These are phyloP conservation scores for Zonitis immaculata DNA, from an alignment of 2,888 invertebrate genomes.

Conservation along the genomic window DNA sequence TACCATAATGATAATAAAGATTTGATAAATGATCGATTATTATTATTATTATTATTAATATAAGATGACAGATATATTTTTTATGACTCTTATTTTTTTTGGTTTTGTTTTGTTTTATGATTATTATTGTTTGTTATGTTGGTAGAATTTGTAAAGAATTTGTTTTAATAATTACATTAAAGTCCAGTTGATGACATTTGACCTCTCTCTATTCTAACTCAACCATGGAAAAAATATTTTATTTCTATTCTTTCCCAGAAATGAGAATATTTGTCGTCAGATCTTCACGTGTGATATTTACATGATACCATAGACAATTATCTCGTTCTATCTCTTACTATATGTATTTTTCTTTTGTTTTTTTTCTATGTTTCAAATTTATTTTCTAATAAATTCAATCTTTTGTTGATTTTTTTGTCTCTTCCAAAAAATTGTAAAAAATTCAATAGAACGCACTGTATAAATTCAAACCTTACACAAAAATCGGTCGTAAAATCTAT, in stretches of 20 bases:
- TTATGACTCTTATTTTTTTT: too few species aligned
- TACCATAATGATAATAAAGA: not conserved
- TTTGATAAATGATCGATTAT: conserved; percentile 1
- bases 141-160: not conserved
- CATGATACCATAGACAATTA: conserved; percentile 11
- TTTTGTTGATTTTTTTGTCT: too few species aligned
- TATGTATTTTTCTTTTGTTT: too few species aligned
- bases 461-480: too few species aligned
- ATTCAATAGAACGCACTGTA: too few species aligned
- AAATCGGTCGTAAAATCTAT: too few species aligned
- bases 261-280: conserved; percentile 27
- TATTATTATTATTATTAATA: too few species aligned
- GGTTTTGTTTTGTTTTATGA: not conserved
- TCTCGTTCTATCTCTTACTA: too few species aligned
- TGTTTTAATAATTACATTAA: not conserved
- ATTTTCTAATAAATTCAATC: too few species aligned
- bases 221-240: not conserved
- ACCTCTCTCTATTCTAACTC: not conserved
- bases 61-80: too few species aligned
- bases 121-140: not conserved
- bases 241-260: conserved; percentile 6
- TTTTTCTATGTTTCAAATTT: too few species aligned
- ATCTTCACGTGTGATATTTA: conserved; percentile 31
- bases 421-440: not conserved
- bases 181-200: not conserved